Base-by-base conservation (phyloP, 2,888 invertebrate genomes). In the Chloroclysta siterata region DNA sequence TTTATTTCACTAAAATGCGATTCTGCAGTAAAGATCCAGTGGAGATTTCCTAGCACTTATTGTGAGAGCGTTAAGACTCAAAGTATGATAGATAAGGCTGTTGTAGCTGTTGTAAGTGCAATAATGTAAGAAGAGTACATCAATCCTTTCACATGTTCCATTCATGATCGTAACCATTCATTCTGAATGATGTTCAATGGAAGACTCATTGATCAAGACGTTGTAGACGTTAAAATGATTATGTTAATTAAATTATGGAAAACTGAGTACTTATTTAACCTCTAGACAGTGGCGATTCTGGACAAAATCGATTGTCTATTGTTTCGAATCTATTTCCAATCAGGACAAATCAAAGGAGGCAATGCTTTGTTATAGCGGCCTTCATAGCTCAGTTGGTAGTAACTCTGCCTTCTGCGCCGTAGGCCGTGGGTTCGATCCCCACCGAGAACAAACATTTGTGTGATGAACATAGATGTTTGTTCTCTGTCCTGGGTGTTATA, bases 151-250 rank as follows among this genome's bases (percentile, higher is more conserved):
- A 81, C 80, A 76, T 78, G 78, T 73, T 77, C 78, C 89, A 89
- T 89, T 89, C 85, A 89, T 73, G 73, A 79, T 76, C 73, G 68
- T 75, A 71, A 71, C 79, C 88, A 88, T 88, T 88, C 88, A 88
- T 80, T 50, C 48, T 56, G 76, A 76, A 73, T 74, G 77, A 74
- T 78, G 59, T 65, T 68, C 65, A 65, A 63, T 68, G 75, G 65
- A 72, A 71, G 22, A 62, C 62, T 74, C 80, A 79, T 79, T 80
- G 73, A 80, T 75, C 52, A 56, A 66, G 67, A 57, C 15, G n/a
- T 58, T 11, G 36, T 36, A 14, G 29, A 58, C 44, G 15, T 53
- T 7, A 33, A 46, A 33, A 17, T 17, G 15, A 17, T 11, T 17
- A 15, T 1, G 14, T 14, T 42, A 44, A 5, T 44, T 15, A 15